phyloP scores from a whole-genome alignment of 2,888 invertebrate genomes.

The Saturnia japonica region DNA sequence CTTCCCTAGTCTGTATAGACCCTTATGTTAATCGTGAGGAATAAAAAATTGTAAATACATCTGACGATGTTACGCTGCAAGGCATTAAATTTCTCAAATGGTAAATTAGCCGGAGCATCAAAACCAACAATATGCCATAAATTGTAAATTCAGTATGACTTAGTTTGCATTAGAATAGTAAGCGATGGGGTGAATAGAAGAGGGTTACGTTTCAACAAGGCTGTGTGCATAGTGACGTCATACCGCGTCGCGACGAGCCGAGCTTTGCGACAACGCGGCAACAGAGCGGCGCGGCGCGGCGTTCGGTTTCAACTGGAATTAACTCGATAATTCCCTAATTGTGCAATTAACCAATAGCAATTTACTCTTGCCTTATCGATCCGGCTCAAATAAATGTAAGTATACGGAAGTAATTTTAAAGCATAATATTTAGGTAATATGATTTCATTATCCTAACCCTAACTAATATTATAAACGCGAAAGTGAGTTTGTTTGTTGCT shows the following conservation, averaged over 20 bases:
- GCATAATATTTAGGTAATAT: background rate
- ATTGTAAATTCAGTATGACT: constrained; percentile 56
- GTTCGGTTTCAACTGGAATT: constrained; percentile 75
- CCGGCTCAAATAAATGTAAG: constrained; percentile 36
- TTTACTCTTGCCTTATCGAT: constrained; percentile 64
- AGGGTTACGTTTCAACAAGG: constrained; percentile 33
- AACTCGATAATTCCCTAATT: constrained; percentile 78
- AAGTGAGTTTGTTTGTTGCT: too few relatives aligned
- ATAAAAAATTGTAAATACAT: constrained; percentile 25
- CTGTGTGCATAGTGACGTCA: background rate
- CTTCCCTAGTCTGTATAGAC: background rate
- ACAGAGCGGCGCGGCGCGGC: constrained; percentile 35
- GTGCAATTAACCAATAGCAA: constrained; percentile 54
- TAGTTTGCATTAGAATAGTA: constrained; percentile 72
- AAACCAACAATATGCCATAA: constrained; percentile 63
- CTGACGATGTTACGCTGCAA: background rate
- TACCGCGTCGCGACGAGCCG: background rate
- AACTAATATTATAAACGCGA: too few relatives aligned
- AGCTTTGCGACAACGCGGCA: constrained; percentile 21
- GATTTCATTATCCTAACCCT: background rate
- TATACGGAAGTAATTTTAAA: constrained; percentile 15
- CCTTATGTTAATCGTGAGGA: background rate
- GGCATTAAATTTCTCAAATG: constrained; percentile 32
- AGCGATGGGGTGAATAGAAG: constrained; percentile 35
- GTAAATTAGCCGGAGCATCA: constrained; percentile 37